Conservation (phyloP, 2,797 vertebrate species). For the Fundulus diaphanus region DNA sequence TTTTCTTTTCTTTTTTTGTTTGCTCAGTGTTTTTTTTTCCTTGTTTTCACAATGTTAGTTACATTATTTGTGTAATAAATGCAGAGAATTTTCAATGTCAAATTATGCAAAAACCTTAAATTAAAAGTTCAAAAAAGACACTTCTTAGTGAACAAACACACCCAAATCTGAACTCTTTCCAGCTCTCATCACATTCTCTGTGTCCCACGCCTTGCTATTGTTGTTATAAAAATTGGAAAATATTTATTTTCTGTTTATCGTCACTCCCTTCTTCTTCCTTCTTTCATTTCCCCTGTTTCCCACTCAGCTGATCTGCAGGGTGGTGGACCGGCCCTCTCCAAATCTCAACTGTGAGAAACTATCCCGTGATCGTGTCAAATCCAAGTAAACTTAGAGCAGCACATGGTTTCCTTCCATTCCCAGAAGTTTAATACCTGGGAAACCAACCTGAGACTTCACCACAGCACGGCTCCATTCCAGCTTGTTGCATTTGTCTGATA, state of each 20-base stretch:
- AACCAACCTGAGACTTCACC: background rate
- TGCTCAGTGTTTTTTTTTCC: too few relatives aligned
- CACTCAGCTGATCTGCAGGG: background rate
- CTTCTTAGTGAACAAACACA: too few relatives aligned
- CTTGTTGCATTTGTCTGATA: background rate
- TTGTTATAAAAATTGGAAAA: too few relatives aligned
- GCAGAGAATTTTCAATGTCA: too few relatives aligned
- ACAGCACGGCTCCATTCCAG: background rate
- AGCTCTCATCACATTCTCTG: background rate
- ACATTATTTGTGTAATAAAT: too few relatives aligned
- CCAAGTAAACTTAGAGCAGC: background rate
- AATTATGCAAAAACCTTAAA: too few relatives aligned
- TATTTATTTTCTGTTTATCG: background rate
- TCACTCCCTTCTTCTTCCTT: background rate
- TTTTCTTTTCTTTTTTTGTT: too few relatives aligned
- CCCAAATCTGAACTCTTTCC: background rate
- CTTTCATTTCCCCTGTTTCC: background rate
- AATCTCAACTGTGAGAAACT: background rate
- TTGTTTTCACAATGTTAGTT: too few relatives aligned
- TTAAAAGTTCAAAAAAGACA: too few relatives aligned
- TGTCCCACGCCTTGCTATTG: too few relatives aligned
- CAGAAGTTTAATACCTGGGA: background rate
- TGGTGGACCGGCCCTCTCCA: background rate
- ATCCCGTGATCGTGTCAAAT: background rate
- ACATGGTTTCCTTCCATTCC: background rate